Conservation (phyloP, 2,888 invertebrate species). For the Ichneumoninae sp. region DNA sequence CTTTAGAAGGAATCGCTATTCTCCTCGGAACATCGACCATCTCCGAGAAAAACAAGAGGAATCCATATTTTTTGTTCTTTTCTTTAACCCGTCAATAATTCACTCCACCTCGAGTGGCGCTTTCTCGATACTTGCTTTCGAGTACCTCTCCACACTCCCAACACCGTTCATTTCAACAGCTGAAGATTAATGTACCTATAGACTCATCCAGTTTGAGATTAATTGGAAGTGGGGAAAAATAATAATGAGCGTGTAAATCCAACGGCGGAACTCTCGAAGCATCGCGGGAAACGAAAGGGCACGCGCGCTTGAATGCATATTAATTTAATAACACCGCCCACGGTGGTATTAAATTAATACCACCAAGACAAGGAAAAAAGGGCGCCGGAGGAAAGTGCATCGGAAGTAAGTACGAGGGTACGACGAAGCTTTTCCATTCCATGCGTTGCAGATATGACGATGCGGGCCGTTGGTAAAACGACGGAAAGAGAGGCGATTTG, state of each 20-base stretch:
- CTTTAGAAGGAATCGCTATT: neutral
- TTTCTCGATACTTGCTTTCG: neutral
- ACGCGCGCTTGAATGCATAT: neutral
- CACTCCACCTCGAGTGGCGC: neutral
- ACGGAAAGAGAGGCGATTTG: too few species aligned
- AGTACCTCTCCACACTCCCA: neutral
- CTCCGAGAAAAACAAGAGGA: neutral
- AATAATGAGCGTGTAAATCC: neutral
- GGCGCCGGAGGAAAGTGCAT: neutral
- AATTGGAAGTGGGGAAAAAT: neutral
- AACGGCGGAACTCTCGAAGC: neutral
- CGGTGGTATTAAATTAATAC: neutral
- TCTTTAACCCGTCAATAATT: neutral
- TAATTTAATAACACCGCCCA: neutral
- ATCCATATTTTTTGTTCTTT: neutral
- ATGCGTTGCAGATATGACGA: neutral
- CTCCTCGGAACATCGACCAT: neutral
- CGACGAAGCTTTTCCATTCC: neutral
- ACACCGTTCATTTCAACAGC: neutral
- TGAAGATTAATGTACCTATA: neutral
- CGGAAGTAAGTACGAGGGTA: neutral
- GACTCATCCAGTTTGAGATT: neutral
- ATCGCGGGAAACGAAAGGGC: neutral
- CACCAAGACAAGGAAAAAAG: neutral
- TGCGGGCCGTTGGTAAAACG: neutral